phyloP scores from a whole-genome alignment of 2,888 invertebrate species.

The Lithophane ornitopus region DNA sequence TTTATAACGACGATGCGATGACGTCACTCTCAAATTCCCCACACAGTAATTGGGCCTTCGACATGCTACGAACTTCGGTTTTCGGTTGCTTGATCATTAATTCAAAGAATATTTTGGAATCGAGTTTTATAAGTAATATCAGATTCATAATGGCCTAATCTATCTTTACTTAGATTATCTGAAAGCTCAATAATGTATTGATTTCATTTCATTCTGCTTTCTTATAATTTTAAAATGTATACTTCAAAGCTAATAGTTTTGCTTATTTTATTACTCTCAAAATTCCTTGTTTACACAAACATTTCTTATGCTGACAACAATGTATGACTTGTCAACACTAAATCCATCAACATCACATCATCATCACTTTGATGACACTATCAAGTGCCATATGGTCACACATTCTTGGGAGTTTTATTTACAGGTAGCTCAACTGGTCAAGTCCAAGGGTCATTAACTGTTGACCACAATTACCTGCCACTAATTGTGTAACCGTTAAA shows the following conservation, averaged over 20 bases:
- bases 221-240: background rate
- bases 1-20: constrained; percentile 47
- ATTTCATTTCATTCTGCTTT: background rate
- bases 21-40: constrained; percentile 64
- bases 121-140: background rate
- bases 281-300: background rate
- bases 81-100: constrained; percentile 23
- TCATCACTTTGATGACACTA: background rate
- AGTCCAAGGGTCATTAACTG: constrained; percentile 35
- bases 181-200: background rate
- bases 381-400: background rate
- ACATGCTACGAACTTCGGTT: constrained; percentile 17
- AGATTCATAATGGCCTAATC: background rate
- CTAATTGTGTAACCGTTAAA: constrained; percentile 25
- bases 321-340: background rate
- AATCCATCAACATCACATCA: constrained; percentile 12
- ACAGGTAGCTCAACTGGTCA: constrained; percentile 32
- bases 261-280: background rate
- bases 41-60: constrained; percentile 36
- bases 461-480: constrained; percentile 22
- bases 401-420: constrained; percentile 21
- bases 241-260: background rate
- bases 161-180: background rate
- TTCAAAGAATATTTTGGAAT: constrained; percentile 15
- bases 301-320: background rate